These are phyloP conservation scores for Peromyscus californicus DNA, from an alignment of 2,113 vertebrate genomes.

Conservation along the genomic window DNA sequence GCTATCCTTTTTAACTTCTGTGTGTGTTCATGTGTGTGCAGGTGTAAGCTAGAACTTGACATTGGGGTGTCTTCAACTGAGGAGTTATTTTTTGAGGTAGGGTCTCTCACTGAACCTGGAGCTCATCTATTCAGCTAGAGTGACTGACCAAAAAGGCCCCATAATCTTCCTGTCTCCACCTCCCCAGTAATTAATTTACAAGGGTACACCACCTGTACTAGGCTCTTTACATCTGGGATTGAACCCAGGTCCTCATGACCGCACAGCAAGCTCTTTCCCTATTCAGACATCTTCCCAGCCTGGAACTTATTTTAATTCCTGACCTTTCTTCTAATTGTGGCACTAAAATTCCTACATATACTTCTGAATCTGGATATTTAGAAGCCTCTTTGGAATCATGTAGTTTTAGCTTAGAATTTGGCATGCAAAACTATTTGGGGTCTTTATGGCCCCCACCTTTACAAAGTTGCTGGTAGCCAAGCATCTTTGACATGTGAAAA, in stretches of 20 bases:
- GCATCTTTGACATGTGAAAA: background rate
- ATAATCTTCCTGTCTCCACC: background rate
- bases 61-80: background rate
- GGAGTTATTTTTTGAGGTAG: background rate
- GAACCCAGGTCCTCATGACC: background rate
- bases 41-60: background rate
- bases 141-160: background rate
- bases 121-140: too few relatives aligned
- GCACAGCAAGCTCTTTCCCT: background rate
- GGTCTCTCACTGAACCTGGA: background rate
- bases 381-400: background rate
- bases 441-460: slow-evolving; percentile 27
- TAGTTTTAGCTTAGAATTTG: slow-evolving; percentile 32
- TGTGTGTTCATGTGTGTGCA: background rate
- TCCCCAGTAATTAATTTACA: background rate
- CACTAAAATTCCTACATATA: background rate
- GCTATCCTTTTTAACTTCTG: background rate
- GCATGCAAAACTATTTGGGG: background rate
- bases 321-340: slow-evolving; percentile 23
- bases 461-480: background rate
- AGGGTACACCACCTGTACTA: background rate
- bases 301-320: slow-evolving; percentile 3
- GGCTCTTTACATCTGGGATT: background rate
- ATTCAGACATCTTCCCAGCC: background rate
- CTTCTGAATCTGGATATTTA: background rate